phyloP scores from a whole-genome alignment of 64 coral and sea anemone genomes.

The Acropora yongei region DNA sequence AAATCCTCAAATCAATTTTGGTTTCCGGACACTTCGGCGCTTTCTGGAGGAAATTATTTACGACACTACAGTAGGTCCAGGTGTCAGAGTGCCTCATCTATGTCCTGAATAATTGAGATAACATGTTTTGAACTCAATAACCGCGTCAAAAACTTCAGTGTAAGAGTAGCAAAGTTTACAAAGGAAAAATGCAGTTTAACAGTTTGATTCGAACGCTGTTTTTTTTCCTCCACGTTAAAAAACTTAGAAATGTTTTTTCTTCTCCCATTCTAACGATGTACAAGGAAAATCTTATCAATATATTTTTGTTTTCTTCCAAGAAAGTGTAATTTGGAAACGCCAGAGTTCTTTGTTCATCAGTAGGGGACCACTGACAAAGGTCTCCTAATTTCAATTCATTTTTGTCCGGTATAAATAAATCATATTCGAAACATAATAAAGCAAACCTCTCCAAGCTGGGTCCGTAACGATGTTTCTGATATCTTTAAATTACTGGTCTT shows the following conservation, averaged over 20 bases:
- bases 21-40: not conserved
- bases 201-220: not conserved
- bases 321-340: conserved; percentile 35
- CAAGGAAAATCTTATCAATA: not conserved
- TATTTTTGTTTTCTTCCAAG: conserved; percentile 1
- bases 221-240: not conserved
- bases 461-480: conserved; percentile 21
- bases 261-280: not conserved
- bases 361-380: not conserved
- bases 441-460: conserved; percentile 11
- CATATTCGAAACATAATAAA: conserved; percentile 2
- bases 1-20: not conserved
- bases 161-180: not conserved
- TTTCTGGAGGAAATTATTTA: not conserved
- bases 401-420: conserved; percentile 25
- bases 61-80: not conserved
- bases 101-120: conserved; percentile 39
- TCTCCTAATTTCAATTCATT: conserved; percentile 54
- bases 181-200: not conserved
- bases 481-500: conserved; percentile 4
- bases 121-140: conserved; percentile 39
- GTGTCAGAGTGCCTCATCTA: conserved; percentile 5
- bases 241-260: not conserved
- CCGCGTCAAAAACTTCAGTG: conserved; percentile 31
- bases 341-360: conserved; percentile 15